Percentiles rank a stretch among this genome's conserved stretches.
Evolutionary conservation across 2,797 vertebrate species (phyloP).

Genomic region (Acrossocheilus fasciatus): DNA sequence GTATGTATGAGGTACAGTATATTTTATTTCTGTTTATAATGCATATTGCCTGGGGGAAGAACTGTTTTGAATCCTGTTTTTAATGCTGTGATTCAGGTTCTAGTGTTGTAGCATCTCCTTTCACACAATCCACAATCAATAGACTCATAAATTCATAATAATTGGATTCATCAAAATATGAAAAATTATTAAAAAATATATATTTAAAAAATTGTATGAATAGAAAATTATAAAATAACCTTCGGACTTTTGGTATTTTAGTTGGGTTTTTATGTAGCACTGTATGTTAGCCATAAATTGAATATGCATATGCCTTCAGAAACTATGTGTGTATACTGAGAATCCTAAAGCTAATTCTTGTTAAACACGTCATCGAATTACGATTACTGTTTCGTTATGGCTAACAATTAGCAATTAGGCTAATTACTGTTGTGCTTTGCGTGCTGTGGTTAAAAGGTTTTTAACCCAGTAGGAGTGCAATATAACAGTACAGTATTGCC

Average conservation of each 20-base stretch:
- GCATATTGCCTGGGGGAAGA: background rate
- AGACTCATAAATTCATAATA: background rate
- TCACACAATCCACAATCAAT: background rate
- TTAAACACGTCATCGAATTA: background rate
- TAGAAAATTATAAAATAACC: background rate
- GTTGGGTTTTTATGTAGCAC: background rate
- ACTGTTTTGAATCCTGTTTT: background rate
- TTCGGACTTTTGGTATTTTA: background rate
- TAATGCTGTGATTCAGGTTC: background rate
- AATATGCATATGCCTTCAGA: background rate
- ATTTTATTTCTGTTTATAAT: background rate
- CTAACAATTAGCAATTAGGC: conserved; percentile 24
- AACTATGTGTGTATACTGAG: background rate
- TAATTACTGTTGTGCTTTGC: conserved; percentile 18
- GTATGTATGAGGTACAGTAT: background rate
- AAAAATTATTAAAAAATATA: background rate
- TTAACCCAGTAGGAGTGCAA: background rate
- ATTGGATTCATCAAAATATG: background rate
- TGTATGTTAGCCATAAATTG: background rate
- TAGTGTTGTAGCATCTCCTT: background rate
- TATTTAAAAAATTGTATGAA: background rate
- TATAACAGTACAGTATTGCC: background rate
- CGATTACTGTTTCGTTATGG: background rate
- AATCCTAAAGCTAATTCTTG: background rate
- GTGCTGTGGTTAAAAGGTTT: background rate